A percentile compares a stretch with the other conserved stretches of the same genome.
Conservation (phyloP, 2,888 invertebrate species). For the Schizotus pectinicornis region DNA sequence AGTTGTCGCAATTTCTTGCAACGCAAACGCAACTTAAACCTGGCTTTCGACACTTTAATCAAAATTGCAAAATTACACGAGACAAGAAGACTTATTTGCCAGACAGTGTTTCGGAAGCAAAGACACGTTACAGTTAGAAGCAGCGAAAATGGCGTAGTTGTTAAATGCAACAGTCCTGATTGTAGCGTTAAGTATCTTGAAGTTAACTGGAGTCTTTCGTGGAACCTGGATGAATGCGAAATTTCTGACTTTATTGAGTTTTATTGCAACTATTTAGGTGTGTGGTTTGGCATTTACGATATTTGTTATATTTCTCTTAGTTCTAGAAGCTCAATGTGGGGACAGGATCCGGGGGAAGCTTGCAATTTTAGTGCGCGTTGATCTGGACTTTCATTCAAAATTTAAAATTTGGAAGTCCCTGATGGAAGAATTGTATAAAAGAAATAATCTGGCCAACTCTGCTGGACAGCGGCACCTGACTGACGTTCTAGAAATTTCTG, state of each 20-base stretch:
- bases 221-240: constrained; percentile 32
- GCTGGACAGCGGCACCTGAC: not conserved
- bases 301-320: constrained; percentile 17
- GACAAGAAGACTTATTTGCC: constrained; percentile 30
- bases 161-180: constrained; percentile 28
- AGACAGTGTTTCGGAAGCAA: constrained; percentile 30
- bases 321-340: constrained; percentile 15
- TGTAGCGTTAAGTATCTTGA: constrained; percentile 19
- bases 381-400: constrained; percentile 32
- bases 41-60: constrained; percentile 28
- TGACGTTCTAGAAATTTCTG: constrained; percentile 19
- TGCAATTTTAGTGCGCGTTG: constrained; percentile 23
- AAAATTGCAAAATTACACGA: constrained; percentile 32
- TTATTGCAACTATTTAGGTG: constrained; percentile 34
- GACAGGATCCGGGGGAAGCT: constrained; percentile 24
- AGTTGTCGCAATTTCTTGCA: constrained; percentile 32
- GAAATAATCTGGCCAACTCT: not conserved
- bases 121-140: constrained; percentile 17
- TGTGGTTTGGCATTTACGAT: not conserved
- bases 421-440: constrained; percentile 26
- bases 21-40: constrained; percentile 32
- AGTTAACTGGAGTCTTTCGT: constrained; percentile 31
- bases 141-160: constrained; percentile 16
- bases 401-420: constrained; percentile 33
- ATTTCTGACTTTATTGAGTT: constrained; percentile 34